Evolutionary conservation across 1,140 invertebrate genomes (phyloP).

Genomic region (Laupala kohalensis): DNA sequence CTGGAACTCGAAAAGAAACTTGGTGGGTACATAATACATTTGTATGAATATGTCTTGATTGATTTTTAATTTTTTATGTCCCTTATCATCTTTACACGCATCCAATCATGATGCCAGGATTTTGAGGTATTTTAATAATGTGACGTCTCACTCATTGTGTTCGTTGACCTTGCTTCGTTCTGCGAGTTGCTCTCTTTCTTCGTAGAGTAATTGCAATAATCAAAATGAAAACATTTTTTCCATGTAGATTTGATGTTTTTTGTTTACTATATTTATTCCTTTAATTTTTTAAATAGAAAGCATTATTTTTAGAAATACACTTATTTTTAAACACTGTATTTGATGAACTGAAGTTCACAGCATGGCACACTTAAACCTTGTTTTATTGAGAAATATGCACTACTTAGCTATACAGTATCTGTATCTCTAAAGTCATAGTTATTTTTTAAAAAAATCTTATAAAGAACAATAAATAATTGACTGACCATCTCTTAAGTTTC

Average conservation of each 20-base stretch:
- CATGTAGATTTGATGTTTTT: conserved; percentile 8
- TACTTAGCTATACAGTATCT: background rate
- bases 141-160: conserved; percentile 8
- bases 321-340: conserved; percentile 7
- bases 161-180: conserved; percentile 4
- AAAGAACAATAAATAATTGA: conserved; percentile 1
- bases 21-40: conserved; percentile 8
- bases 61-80: conserved; percentile 16
- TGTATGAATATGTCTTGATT: background rate
- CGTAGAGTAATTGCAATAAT: conserved; percentile 12
- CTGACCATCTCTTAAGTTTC: conserved; percentile 35
- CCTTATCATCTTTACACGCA: conserved; percentile 34
- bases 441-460: background rate
- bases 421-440: background rate
- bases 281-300: background rate
- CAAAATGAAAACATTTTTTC: conserved; percentile 1
- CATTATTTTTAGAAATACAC: conserved; percentile 3
- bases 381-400: background rate
- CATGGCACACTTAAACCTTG: background rate
- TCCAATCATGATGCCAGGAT: conserved; percentile 35
- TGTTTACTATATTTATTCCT: background rate
- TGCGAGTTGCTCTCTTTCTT: background rate
- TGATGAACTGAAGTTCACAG: background rate
- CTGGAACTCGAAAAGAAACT: background rate
- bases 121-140: conserved; percentile 46